Evolutionary conservation across 2,888 invertebrate species (phyloP), one percentile per base, ranked within the genome.

Genomic region (Andrena chrysosceles): DNA sequence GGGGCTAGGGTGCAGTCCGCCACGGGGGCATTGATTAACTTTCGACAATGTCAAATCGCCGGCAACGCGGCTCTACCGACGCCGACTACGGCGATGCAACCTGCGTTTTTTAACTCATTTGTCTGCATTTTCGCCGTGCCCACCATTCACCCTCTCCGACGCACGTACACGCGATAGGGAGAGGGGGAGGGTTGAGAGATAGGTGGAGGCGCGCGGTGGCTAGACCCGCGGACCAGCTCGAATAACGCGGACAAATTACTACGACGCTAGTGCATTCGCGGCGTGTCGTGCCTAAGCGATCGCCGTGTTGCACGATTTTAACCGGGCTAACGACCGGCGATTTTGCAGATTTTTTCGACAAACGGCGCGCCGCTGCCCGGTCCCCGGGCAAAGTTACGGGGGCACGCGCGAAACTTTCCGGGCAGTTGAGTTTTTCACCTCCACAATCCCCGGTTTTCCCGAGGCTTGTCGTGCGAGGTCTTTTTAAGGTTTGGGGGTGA

Each of bases 21-120:
- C 89, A 89, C 89, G 89, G 74, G 91, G 91, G 90, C 93, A 94
- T 94, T 93, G 93, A 94, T 94, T 93, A 93, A 93, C 93, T 93
- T 94, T 94, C 93, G 93, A 93, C 94, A 93, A 93, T 93, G 93
- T 94, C 94, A 93, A 93, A 94, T 93, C 93, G 92, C 87, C 91
- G 89, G 91, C 92, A 91, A 90, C 91, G 91, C 91, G 88, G 85
- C 85, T 84, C 85, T 67, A 76, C 77, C 83, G 77, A 77, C 79
- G 87, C 77, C 79, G 71, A 71, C 80, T 79, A 81, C 69, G 87
- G 69, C 83, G 85, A 88, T 87, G 88, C 87, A 85, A 87, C 87
- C 91, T 89, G 91, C 91, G 91, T 91, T 89, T 92, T 92, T 92
- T 91, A 91, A 92, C 92, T 92, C 92, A 91, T 92, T 92, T 92